phyloP scores from a whole-genome alignment of 2,888 invertebrate species.

The Drosophila pseudotakahashii region DNA sequence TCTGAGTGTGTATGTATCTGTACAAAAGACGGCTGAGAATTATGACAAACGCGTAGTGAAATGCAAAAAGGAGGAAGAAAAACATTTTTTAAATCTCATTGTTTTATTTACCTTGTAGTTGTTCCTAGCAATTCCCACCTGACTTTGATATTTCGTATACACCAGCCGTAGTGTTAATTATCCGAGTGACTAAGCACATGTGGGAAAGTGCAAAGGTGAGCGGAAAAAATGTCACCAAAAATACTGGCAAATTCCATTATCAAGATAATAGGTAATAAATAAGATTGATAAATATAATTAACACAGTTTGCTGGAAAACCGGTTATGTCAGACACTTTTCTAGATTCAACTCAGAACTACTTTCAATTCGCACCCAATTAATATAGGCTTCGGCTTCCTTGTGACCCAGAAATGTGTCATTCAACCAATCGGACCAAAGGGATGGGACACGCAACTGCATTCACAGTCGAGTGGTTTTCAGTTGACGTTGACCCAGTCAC shows the following conservation, averaged over 20 bases:
- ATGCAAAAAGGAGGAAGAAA: slow-evolving; percentile 37
- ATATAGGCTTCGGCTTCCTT: slow-evolving; percentile 1
- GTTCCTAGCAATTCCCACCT: slow-evolving; percentile 1
- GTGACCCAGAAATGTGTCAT: slow-evolving; percentile 25
- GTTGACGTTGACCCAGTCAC: slow-evolving; percentile 27
- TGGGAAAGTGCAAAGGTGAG: background rate
- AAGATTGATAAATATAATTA: background rate
- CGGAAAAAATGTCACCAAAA: background rate
- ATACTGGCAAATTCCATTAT: background rate
- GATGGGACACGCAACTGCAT: slow-evolving; percentile 13
- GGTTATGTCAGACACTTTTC: slow-evolving; percentile 36
- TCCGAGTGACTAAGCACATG: slow-evolving; percentile 8
- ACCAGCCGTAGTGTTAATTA: slow-evolving; percentile 18
- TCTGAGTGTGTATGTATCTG: slow-evolving; percentile 7
- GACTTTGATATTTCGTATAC: slow-evolving; percentile 2
- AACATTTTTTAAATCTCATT: slow-evolving; percentile 45
- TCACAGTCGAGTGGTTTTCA: slow-evolving; percentile 16
- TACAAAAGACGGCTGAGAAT: slow-evolving; percentile 50
- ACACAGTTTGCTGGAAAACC: slow-evolving; percentile 30
- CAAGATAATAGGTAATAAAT: background rate
- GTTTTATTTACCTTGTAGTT: slow-evolving; percentile 55
- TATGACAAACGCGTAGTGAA: slow-evolving; percentile 45
- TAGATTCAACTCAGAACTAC: background rate
- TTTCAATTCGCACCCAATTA: slow-evolving; percentile 43
- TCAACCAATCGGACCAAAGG: slow-evolving; percentile 9